Base-by-base conservation (phyloP, 2,797 vertebrate genomes). In the Syngnathus acus region DNA sequence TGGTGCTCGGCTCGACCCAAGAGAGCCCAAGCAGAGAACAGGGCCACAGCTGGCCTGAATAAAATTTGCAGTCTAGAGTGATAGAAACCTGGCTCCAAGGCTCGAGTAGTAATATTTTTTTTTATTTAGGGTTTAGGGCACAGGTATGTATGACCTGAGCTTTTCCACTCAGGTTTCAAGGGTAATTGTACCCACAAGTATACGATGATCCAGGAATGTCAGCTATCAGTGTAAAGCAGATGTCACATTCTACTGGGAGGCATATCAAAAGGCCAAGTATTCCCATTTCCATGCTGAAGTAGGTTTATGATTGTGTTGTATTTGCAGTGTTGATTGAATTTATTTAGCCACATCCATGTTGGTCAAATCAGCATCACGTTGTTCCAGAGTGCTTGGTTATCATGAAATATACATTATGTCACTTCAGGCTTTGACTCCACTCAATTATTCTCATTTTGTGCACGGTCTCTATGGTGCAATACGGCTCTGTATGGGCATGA, bases 371-470 rank as follows among this genome's bases (percentile, higher is more conserved):
- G 26, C 42, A 64, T 73, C n/a, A 51, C 50, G 17, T 40, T 65
- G 48, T 51, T 40, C 48, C 64, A 51, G 16, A 58, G 19, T 21
- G 7, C 53, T 43, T 32, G 17, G 21, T 55, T 43, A 45, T 70
- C 39, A 78, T 76, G 6, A 72, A 74, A 76, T 73, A 78, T 78
- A 55, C 69, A 81, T 71, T 64, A 45, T 43, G 9, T 10, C 32
- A 9, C 42, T 42, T 21, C 13, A 11, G 32, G 55, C 4, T 57
- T 58, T 37, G 8, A 38, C 57, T 59, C 16, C 57, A 38, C 17
- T 59, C 57, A 59, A 38, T 19, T 38, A 17, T 59, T 59, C 6
- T 55, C 19, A 38, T 17, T 59, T 17, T 59, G 37, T 39, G 57
- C 32, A 37, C 37, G 19, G 14, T 37, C 37, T 19, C 10, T 39